phyloP scores from a whole-genome alignment of 2,888 invertebrate species.

The Dasysyrphus tricinctus region DNA sequence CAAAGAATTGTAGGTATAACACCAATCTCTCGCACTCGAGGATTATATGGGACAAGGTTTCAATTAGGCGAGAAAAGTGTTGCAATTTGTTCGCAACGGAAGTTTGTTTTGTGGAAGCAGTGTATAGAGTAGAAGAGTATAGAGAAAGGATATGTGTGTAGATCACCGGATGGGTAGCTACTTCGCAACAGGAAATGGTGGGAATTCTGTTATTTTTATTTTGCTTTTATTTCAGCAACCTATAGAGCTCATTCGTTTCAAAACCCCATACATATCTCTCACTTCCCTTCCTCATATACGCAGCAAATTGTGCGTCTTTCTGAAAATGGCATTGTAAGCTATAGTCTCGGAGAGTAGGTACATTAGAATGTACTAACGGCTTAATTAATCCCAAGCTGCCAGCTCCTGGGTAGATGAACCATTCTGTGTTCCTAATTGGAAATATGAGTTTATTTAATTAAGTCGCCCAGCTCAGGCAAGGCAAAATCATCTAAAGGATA shows the following conservation, averaged over 20 bases:
- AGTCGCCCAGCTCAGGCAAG: constrained; percentile 43
- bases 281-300: not conserved
- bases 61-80: constrained; percentile 72
- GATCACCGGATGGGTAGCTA: constrained; percentile 32
- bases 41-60: constrained; percentile 75
- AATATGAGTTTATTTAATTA: constrained; percentile 73
- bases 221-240: constrained; percentile 6
- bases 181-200: constrained; percentile 37
- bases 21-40: constrained; percentile 57
- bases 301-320: constrained; percentile 65
- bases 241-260: not conserved
- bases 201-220: constrained; percentile 40
- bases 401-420: constrained; percentile 48
- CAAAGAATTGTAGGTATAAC: constrained; percentile 37
- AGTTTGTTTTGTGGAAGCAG: constrained; percentile 33
- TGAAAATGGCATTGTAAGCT: constrained; percentile 44
- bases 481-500: constrained; percentile 22
- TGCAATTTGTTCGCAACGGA: constrained; percentile 72
- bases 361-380: constrained; percentile 67
- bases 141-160: constrained; percentile 26
- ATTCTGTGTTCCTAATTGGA: constrained; percentile 67
- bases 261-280: not conserved
- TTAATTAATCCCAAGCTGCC: constrained; percentile 69
- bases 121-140: not conserved
- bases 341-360: constrained; percentile 33